Percentiles rank a stretch among this genome's conserved stretches.
These are phyloP conservation scores for Homalodisca vitripennis DNA, from an alignment of 1,140 invertebrate genomes.

Conservation along the genomic window DNA sequence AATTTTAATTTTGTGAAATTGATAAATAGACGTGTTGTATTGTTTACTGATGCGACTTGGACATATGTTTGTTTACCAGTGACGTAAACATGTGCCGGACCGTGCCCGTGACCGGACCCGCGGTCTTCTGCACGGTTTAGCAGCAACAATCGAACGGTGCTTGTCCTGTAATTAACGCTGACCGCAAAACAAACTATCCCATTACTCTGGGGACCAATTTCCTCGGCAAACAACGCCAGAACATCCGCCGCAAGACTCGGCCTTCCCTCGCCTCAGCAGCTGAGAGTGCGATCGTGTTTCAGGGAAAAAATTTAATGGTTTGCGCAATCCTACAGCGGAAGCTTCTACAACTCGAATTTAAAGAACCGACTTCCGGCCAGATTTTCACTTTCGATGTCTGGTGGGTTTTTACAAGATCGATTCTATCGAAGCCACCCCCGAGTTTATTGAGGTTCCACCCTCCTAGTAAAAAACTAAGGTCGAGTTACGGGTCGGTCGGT, in stretches of 20 bases:
- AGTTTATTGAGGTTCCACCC: background rate
- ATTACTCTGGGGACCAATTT: too few relatives aligned
- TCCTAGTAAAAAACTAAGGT: background rate
- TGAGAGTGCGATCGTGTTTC: background rate
- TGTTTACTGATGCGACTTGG: too few relatives aligned
- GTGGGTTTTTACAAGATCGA: background rate
- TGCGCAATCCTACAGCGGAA: conserved; percentile 17
- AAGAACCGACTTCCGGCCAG: conserved; percentile 13
- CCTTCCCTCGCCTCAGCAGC: background rate
- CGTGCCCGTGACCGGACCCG: too few relatives aligned
- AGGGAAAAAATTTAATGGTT: conserved; percentile 11
- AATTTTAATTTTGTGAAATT: too few relatives aligned
- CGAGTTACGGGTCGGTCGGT: conserved; percentile 4
- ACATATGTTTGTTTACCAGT: too few relatives aligned
- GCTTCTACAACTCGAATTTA: background rate
- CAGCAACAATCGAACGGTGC: too few relatives aligned
- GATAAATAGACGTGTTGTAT: too few relatives aligned
- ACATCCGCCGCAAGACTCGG: background rate
- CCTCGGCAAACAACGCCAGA: background rate
- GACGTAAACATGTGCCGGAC: too few relatives aligned
- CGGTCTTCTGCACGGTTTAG: too few relatives aligned
- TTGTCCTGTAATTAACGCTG: too few relatives aligned
- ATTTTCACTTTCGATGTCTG: conserved; percentile 26
- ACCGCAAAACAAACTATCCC: too few relatives aligned
- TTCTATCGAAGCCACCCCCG: background rate